phyloP scores from a whole-genome alignment of 2,888 invertebrate genomes.

The Lepidochrysops patricia region DNA sequence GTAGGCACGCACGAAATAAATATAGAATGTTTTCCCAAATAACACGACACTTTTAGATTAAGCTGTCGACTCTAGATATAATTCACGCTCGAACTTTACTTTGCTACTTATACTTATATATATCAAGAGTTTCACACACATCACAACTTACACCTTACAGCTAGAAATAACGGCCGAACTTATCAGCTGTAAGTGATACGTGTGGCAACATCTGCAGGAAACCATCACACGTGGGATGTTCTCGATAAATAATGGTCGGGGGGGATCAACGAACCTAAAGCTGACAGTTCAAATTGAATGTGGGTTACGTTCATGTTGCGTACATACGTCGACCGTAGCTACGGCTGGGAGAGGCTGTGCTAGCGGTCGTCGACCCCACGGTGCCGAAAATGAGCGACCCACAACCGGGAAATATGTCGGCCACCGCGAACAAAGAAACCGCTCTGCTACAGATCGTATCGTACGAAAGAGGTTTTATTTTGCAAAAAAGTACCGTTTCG shows the following conservation, averaged over 20 bases:
- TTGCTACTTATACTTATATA: not conserved
- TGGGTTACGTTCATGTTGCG: conserved; percentile 73
- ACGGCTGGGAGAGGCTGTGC: conserved; percentile 46
- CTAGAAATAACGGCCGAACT: not conserved
- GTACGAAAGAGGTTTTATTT: conserved; percentile 8
- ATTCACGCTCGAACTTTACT: not conserved
- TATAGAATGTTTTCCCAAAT: not conserved
- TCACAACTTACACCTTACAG: not conserved
- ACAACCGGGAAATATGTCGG: conserved; percentile 62
- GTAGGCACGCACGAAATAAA: not conserved
- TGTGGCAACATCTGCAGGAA: conserved; percentile 39
- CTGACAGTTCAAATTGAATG: conserved; percentile 74
- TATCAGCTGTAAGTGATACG: not conserved
- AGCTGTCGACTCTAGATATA: no score
- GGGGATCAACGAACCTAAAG: conserved; percentile 66
- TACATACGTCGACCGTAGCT: conserved; percentile 69
- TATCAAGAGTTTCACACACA: no score
- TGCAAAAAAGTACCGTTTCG: conserved; percentile 11
- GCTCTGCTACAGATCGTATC: conserved; percentile 18
- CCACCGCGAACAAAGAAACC: conserved; percentile 59
- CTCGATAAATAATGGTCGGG: conserved; percentile 63
- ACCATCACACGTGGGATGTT: conserved; percentile 52
- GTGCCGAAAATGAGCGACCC: conserved; percentile 71
- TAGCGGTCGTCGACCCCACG: conserved; percentile 47
- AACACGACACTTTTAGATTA: not conserved